A percentile compares a stretch with the other conserved stretches of the same genome.
These are phyloP conservation scores for Berghia stephanieae DNA, from an alignment of 1,140 invertebrate genomes.

Conservation along the genomic window DNA sequence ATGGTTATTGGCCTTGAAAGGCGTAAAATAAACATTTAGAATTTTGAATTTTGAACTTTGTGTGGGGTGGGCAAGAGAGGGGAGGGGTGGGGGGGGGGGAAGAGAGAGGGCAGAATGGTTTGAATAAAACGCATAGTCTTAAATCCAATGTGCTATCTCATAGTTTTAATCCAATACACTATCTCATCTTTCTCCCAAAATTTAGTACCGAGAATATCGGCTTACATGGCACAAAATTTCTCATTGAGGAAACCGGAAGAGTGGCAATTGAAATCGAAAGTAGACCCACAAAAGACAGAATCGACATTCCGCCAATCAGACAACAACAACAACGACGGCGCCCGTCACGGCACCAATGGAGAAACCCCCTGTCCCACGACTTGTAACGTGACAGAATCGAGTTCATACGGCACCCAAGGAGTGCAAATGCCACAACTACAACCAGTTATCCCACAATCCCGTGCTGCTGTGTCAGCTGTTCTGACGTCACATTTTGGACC, in stretches of 20 bases:
- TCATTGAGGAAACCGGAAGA: not conserved
- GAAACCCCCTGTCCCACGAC: not conserved
- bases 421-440: not conserved
- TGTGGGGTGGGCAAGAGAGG: not conserved
- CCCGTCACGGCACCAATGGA: not conserved
- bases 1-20: no score
- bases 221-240: conserved; percentile 24
- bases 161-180: not conserved
- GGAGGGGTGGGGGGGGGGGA: not conserved
- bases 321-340: conserved; percentile 14
- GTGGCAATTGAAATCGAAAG: not conserved
- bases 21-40: no score
- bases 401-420: not conserved
- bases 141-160: no score
- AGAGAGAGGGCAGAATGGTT: not conserved
- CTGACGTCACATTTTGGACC: conserved; percentile 46
- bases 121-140: not conserved
- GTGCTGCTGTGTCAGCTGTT: conserved; percentile 42
- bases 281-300: not conserved
- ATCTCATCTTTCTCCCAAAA: not conserved
- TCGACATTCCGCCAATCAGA: no score
- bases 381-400: not conserved
- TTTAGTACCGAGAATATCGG: conserved; percentile 1
- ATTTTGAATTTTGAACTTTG: no score
- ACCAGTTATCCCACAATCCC: not conserved